Base-by-base conservation (phyloP, 2,797 vertebrate genomes). In the Taeniopygia guttata region DNA sequence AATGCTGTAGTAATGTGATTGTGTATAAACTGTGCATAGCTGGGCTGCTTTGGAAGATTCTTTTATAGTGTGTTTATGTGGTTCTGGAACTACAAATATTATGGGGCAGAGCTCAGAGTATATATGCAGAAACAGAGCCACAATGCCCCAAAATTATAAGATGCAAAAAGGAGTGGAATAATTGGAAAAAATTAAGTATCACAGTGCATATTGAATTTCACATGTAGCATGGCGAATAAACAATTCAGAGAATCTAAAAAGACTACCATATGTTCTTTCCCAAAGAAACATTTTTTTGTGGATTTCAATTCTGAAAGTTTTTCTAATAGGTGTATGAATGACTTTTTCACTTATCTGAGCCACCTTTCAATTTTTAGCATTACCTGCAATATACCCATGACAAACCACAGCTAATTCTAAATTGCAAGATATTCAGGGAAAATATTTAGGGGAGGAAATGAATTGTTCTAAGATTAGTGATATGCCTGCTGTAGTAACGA, bases 1-100 rank as follows among this genome's bases (percentile, higher is more conserved):
- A 69, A 32, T 1, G 0, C 11, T 38, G 10, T 16, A 48, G 13
- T 42, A 43, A 25, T 16, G 8, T 63, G 58, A 55, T 68, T 68
- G 11, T 22, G 4, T 25, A 58, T 17, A 30, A 77, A 51, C 8
- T 58, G 11, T 40, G 15, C 7, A 19, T 0, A 0, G 8, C 9
- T 22, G 29, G 7, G 8, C 7, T 60, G 21, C 23, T 46, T 75
- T 67, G 32, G 8, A 67, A 72, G 6, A 52, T 48, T 55, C 5
- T 69, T 48, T 54, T 42, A 62, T 8, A 80, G 16, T 10, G 36
- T 1, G 6, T 32, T 19, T 56, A 19, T 55, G 27, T 66, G 32
- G 29, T 15, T 19, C 16, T 66, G 23, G 1, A 5, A 26, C 20
- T 54, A n/a, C 21, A 86, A 84, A 86, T 90, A 58, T 46, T 51